Base-by-base conservation (phyloP, 2,888 invertebrate genomes). In the Drosophila mulleri region DNA sequence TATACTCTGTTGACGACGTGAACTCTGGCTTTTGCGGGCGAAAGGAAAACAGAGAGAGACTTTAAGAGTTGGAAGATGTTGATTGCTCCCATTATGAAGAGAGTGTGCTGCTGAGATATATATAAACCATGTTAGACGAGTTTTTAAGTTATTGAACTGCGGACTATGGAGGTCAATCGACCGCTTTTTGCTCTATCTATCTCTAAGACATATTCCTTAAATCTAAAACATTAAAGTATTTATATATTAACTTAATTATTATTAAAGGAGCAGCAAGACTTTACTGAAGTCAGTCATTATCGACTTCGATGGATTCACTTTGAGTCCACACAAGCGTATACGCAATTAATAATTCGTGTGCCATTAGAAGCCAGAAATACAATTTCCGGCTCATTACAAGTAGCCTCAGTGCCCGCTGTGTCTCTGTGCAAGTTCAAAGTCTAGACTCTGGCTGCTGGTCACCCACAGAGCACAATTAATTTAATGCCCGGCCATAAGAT, bases 371-470 rank as follows among this genome's bases (percentile, higher is more conserved):
- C 16, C 50, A 59, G 67, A 73, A 65, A 69, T 67, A 68, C 74
- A 78, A 80, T 84, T 83, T 88, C 85, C 88, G 71, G 72, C 72
- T 80, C 80, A 84, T 85, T 88, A 76, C 45, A 71, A 57, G 47
- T 20, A 7, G 16, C 35, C 26, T 26, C 35, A 4, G 2, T 6
- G 11, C 29, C 26, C 20, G 45, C 63, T 61, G 23, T 6, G 62
- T 39, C 26, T 23, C 1, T 8, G 20, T 14, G 45, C 65, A 60
- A 59, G 29, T 63, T 42, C 18, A 20, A n/a, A 35, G 71, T 44
- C 75, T 75, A 47, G 58, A 67, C 57, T 37, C 9, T 9, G 44
- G 23, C 45, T 52, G 54, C 48, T 62, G 65, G 41, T 74, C 76
- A 66, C 78, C 70, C 76, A 57, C 59, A 45, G 70, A 65, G 82